Evolutionary conservation across 2,113 vertebrate genomes (phyloP).

Genomic region (Archocentrus centrarchus): DNA sequence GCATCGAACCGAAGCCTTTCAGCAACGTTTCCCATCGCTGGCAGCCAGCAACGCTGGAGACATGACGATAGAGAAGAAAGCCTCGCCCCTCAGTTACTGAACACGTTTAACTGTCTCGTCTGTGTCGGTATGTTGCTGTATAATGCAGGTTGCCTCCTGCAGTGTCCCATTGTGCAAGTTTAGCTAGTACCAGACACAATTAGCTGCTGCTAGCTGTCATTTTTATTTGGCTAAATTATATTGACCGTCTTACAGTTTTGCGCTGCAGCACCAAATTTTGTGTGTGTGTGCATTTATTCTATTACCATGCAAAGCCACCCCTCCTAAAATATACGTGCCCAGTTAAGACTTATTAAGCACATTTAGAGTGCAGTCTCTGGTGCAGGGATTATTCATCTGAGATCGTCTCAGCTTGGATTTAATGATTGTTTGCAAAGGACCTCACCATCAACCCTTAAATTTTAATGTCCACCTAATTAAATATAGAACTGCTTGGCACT

Average conservation of each 20-base stretch:
- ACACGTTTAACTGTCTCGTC: neutral
- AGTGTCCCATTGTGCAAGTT: neutral
- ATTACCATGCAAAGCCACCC: neutral
- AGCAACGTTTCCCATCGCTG: slow-evolving; percentile 5
- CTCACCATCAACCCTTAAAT: neutral
- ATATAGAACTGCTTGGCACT: neutral
- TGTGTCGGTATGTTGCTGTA: slow-evolving; percentile 59
- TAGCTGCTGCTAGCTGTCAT: slow-evolving; percentile 18
- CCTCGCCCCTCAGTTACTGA: slow-evolving; percentile 30
- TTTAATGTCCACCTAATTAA: neutral
- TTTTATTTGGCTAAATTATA: neutral
- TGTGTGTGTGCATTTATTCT: neutral
- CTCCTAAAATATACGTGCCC: neutral
- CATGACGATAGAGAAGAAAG: slow-evolving; percentile 40
- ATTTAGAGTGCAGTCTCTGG: neutral
- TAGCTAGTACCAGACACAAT: neutral
- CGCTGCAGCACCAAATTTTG: neutral
- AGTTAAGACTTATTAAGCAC: neutral
- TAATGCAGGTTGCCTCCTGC: neutral
- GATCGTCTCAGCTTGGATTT: neutral
- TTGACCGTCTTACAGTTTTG: neutral
- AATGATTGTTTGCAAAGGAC: slow-evolving; percentile 1
- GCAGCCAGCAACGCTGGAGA: slow-evolving; percentile 34
- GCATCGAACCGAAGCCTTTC: slow-evolving; percentile 4
- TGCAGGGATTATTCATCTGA: neutral